phyloP scores from a whole-genome alignment of 2,888 invertebrate species.

The Chorisops tibialis region DNA sequence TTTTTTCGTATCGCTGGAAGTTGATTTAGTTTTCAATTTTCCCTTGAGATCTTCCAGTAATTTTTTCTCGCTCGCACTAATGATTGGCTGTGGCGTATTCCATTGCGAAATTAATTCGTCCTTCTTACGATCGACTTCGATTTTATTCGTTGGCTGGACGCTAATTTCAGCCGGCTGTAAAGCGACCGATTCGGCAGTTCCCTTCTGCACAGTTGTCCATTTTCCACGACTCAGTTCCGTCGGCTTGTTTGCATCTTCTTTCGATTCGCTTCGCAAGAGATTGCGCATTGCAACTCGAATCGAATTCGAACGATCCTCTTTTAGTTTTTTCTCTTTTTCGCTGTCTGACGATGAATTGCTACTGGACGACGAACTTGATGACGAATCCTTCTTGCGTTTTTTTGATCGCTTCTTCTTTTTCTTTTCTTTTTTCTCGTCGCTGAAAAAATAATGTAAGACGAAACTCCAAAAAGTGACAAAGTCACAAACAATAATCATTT shows the following conservation, averaged over 20 bases:
- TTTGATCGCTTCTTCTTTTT: constrained; percentile 55
- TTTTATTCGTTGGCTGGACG: constrained; percentile 38
- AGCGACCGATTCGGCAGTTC: neutral
- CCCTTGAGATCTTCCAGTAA: constrained; percentile 55
- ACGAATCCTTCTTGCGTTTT: constrained; percentile 50
- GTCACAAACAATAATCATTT: constrained; percentile 27
- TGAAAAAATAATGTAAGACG: constrained; percentile 25
- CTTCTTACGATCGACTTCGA: constrained; percentile 42
- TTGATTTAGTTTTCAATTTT: constrained; percentile 46
- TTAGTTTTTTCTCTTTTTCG: constrained; percentile 33
- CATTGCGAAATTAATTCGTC: constrained; percentile 59
- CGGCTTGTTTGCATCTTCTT: constrained; percentile 37
- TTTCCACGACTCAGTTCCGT: constrained; percentile 48
- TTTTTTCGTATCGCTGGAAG: constrained; percentile 36
- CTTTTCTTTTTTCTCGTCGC: constrained; percentile 52
- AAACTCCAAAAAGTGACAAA: constrained; percentile 27
- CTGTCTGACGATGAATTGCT: constrained; percentile 39
- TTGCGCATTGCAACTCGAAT: constrained; percentile 66
- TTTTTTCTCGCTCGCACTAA: constrained; percentile 58
- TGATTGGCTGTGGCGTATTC: constrained; percentile 58
- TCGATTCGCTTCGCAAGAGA: constrained; percentile 44
- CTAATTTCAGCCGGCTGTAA: constrained; percentile 4
- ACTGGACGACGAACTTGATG: constrained; percentile 40
- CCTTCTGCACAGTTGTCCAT: constrained; percentile 52
- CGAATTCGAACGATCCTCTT: constrained; percentile 57